These are phyloP conservation scores for Vesta saturnalis DNA, from an alignment of 2,888 invertebrate species.

Conservation along the genomic window DNA sequence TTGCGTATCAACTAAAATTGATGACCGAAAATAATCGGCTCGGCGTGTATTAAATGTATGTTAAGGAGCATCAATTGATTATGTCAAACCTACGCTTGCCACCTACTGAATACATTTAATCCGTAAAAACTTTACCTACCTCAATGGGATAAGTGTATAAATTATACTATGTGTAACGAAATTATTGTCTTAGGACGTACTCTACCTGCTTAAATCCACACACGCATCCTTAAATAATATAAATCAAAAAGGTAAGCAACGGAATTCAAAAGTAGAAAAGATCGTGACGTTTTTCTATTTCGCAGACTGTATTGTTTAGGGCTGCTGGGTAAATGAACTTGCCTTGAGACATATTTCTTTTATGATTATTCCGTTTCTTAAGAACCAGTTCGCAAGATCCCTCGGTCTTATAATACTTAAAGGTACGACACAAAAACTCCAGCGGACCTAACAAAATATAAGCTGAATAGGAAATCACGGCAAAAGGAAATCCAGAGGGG, in stretches of 20 bases:
- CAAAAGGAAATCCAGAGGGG: slow-evolving; percentile 46
- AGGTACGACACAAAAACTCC: slow-evolving; percentile 47
- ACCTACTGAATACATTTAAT: not conserved
- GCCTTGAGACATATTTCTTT: slow-evolving; percentile 47
- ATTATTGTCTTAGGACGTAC: slow-evolving; percentile 3
- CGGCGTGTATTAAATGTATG: slow-evolving; percentile 9
- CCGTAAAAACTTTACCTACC: slow-evolving; percentile 1
- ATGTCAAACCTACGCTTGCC: slow-evolving; percentile 3
- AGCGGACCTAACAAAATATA: slow-evolving; percentile 46
- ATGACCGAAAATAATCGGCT: slow-evolving; percentile 8
- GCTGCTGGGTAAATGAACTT: slow-evolving; percentile 46
- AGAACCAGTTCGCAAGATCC: slow-evolving; percentile 53
- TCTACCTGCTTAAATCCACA: slow-evolving; percentile 11
- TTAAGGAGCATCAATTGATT: slow-evolving; percentile 2
- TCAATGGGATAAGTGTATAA: not conserved
- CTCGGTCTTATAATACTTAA: slow-evolving; percentile 49
- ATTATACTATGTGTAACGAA: not conserved
- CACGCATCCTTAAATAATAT: slow-evolving; percentile 29
- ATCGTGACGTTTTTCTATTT: slow-evolving; percentile 40
- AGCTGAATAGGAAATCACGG: slow-evolving; percentile 39
- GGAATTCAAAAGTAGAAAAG: slow-evolving; percentile 27
- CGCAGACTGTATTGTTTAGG: slow-evolving; percentile 56
- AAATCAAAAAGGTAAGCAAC: slow-evolving; percentile 36
- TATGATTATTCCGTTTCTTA: slow-evolving; percentile 50
- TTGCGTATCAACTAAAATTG: not conserved